Evolutionary conservation across 2,888 invertebrate species (phyloP).

Genomic region (Thalpophila matura): DNA sequence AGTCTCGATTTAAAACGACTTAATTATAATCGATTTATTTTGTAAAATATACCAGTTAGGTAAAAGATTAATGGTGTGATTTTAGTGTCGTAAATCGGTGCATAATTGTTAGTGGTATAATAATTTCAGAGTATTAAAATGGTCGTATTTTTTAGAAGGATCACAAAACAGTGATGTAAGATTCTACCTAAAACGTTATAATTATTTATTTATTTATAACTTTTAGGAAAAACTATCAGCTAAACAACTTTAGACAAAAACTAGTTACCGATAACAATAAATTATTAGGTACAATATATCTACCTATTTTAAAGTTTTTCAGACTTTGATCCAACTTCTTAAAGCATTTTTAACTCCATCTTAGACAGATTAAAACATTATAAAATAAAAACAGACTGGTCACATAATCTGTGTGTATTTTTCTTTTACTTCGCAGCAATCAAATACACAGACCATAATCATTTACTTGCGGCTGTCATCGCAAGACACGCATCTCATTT

Average conservation of each 20-base stretch:
- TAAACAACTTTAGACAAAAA: too few relatives aligned
- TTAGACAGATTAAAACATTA: too few relatives aligned
- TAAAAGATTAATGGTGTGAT: constrained; percentile 41
- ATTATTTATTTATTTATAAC: too few relatives aligned
- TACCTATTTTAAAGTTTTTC: too few relatives aligned
- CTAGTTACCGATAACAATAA: too few relatives aligned
- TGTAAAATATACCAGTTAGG: constrained; percentile 42
- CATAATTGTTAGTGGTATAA: constrained; percentile 6
- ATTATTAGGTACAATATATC: too few relatives aligned
- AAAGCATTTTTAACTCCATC: too few relatives aligned
- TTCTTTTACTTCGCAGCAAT: not conserved
- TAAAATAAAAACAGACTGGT: not conserved
- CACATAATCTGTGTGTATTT: not conserved
- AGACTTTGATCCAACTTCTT: too few relatives aligned
- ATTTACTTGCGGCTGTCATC: constrained; percentile 23
- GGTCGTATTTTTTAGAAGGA: too few relatives aligned
- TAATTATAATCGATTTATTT: constrained; percentile 45
- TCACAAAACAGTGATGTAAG: too few relatives aligned
- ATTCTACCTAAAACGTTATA: too few relatives aligned
- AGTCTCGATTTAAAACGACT: constrained; percentile 30
- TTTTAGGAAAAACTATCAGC: too few relatives aligned
- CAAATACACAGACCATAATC: not conserved
- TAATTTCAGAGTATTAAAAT: not conserved
- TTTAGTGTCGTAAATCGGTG: constrained; percentile 16
- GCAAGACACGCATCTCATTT: not conserved